Base-by-base conservation (phyloP, 2,113 vertebrate genomes). In the Microcebus tavaratra region DNA sequence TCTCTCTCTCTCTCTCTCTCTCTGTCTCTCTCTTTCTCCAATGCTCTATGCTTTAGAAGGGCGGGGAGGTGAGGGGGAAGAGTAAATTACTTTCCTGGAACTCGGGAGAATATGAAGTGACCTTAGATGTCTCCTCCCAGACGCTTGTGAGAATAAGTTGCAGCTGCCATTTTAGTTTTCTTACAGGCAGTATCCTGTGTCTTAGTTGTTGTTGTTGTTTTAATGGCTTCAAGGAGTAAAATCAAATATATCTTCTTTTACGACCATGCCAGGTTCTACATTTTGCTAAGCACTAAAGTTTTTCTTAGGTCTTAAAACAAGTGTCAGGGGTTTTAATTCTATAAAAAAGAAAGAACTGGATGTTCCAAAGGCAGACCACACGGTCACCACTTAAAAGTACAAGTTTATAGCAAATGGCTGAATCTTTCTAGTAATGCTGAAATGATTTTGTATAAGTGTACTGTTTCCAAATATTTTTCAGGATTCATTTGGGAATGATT, bases 401-500 rank as follows among this genome's bases (percentile, higher is more conserved):
- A 97, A 97, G 14, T 96, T 98, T 96, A 98, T 95, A 98, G 97
- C 80, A 98, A 98, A 98, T 97, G 79, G 78, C 79, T 97, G 82
- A 88, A 97, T 79, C 93, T 97, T 94, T 93, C 97, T 98, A 97
- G 90, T 97, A 98, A 95, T 17, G 73, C 92, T 92, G 94, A 98
- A 97, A 98, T 96, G 93, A 97, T 97, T 98, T 97, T 98, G 97
- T 95, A 75, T 75, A 97, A 97, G 94, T 88, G 93, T 97, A 93
- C 85, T 73, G 93, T 93, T 98, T 98, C 98, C 98, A 98, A 98
- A 97, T 96, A 97, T 97, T 97, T 98, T 97, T 97, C 96, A 96
- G 90, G 93, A 97, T 97, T 97, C 97, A 98, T 98, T 98, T 98
- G 98, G 97, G 98, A 98, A 98, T 97, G 96, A 98, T 98, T 98